Base-by-base conservation (phyloP, 2,888 invertebrate genomes). In the Xestia rhomboidea region DNA sequence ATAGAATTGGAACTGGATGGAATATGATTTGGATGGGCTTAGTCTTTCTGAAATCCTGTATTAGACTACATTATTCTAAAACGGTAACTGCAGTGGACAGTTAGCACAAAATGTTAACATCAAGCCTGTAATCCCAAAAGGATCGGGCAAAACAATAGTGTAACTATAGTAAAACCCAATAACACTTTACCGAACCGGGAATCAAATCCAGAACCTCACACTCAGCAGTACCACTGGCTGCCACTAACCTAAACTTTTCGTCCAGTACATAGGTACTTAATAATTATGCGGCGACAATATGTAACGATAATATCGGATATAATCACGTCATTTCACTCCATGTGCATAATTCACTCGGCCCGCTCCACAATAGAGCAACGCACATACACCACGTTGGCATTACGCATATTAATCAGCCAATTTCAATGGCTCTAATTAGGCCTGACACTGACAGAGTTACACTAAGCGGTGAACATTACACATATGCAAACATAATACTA, bases 381-480 rank as follows among this genome's bases (percentile, higher is more conserved):
- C 90, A 90, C 92, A 93, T 93, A 94, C 92, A 93, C 92, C 91
- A 88, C 88, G 88, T 82, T 88, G 88, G 90, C 93, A 93, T 91
- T 93, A 92, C 94, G 95, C 95, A 95, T 96, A 96, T 95, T 95
- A 95, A 96, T 96, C 95, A 95, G 93, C 93, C 93, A 92, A 95
- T 95, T 94, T 95, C 94, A 96, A 96, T 95, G 93, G 95, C 93
- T 92, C 93, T 96, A 96, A 96, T 96, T 95, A 96, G 92, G 88
- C 88, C 94, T 95, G 95, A 95, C 95, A 95, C 93, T 95, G 94
- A 95, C 95, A 94, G 95, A 94, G 94, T 94, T 93, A 94, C 94
- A 93, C 94, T 94, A 94, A 95, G 93, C 94, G 93, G 85, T 87
- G 91, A 91, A 90, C 88, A 91, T 92, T 89, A 91, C 89, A 90